These are phyloP conservation scores for Sturnira hondurensis DNA, from an alignment of 2,113 vertebrate species.

Conservation along the genomic window DNA sequence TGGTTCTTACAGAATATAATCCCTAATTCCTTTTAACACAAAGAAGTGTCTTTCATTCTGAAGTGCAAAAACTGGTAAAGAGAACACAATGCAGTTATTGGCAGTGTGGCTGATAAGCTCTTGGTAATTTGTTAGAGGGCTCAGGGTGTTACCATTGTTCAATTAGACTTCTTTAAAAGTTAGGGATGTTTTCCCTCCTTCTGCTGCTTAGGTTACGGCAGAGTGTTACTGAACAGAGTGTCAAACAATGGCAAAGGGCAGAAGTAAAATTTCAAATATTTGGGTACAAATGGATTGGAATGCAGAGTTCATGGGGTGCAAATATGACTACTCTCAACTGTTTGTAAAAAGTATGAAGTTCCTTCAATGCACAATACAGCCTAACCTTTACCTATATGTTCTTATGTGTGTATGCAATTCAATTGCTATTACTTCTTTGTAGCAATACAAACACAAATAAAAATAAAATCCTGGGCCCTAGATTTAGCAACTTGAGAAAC, in stretches of 20 bases:
- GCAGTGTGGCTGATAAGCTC: slow-evolving; percentile 45
- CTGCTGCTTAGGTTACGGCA: neutral
- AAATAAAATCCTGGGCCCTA: neutral
- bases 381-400: neutral
- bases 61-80: slow-evolving; percentile 52
- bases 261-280: neutral
- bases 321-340: neutral
- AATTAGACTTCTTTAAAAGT: slow-evolving; percentile 49
- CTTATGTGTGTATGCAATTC: neutral
- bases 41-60: slow-evolving; percentile 61
- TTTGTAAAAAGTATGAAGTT: neutral
- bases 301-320: neutral
- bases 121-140: slow-evolving; percentile 14
- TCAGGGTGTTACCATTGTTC: slow-evolving; percentile 20
- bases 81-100: slow-evolving; percentile 33
- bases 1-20: slow-evolving; percentile 66
- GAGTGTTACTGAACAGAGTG: neutral
- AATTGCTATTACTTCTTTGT: neutral
- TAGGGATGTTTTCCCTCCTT: neutral
- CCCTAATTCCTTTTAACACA: slow-evolving; percentile 54
- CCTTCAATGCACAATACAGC: neutral
- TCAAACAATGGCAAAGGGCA: neutral
- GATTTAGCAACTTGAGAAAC: neutral
- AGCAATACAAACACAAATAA: neutral
- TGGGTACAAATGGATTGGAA: neutral